Conservation (phyloP, 2,797 vertebrate genomes). For the Acanthurus leucopareius region DNA sequence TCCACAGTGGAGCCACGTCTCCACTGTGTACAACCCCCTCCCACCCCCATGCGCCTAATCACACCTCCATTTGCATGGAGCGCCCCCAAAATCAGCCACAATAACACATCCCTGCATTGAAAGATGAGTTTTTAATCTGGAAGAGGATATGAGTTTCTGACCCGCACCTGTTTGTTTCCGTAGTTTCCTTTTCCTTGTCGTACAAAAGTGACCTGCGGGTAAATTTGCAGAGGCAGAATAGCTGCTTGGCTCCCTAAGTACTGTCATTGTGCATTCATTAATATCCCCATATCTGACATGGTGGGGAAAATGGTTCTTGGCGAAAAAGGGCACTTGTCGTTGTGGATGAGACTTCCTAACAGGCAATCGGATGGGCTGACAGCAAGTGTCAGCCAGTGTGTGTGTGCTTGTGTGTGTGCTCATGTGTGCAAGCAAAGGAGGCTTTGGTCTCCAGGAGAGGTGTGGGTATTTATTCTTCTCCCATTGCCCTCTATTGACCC, state of each 20-base stretch:
- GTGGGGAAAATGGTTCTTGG: constrained; percentile 86
- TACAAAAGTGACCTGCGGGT: constrained; percentile 87
- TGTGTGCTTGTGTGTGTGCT: constrained; percentile 52
- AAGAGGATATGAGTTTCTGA: constrained; percentile 94
- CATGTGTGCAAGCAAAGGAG: constrained; percentile 57
- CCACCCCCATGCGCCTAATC: constrained; percentile 80
- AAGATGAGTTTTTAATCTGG: constrained; percentile 98
- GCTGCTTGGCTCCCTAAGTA: constrained; percentile 82
- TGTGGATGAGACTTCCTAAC: constrained; percentile 88
- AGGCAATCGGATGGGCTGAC: constrained; percentile 89
- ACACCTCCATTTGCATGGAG: constrained; percentile 93
- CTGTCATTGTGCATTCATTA: constrained; percentile 91
- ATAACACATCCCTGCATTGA: constrained; percentile 86
- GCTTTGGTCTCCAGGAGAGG: constrained; percentile 78
- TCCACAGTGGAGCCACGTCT: constrained; percentile 67
- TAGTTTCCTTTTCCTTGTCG: constrained; percentile 77
- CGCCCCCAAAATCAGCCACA: constrained; percentile 87
- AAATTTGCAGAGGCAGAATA: constrained; percentile 90
- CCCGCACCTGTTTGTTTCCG: constrained; percentile 86
- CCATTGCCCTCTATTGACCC: constrained; percentile 90
- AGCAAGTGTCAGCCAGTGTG: constrained; percentile 82
- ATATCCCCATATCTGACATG: constrained; percentile 87
- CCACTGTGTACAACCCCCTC: constrained; percentile 53
- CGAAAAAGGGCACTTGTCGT: constrained; percentile 84
- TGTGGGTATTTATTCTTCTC: constrained; percentile 85